These are phyloP conservation scores for Ommatoiulus sabulosus DNA, from an alignment of 2,888 invertebrate species.

Conservation along the genomic window DNA sequence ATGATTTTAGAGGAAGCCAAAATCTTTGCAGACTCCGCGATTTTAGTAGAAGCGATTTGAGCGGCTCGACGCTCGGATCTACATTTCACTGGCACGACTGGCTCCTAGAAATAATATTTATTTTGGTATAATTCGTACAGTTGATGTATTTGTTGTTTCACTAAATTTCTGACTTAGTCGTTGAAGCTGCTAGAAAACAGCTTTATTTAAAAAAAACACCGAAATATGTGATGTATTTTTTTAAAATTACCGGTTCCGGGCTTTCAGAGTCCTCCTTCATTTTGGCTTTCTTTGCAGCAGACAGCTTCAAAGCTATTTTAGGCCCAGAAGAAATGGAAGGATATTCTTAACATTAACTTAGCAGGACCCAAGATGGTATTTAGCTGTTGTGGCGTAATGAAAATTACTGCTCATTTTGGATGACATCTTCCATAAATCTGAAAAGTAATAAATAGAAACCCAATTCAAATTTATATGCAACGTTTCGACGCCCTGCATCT, in stretches of 20 bases:
- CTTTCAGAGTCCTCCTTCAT: slow-evolving; percentile 5
- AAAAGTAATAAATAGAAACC: too few species aligned
- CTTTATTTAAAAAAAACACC: too few species aligned
- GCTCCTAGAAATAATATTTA: slow-evolving; percentile 34
- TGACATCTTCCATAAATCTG: background rate
- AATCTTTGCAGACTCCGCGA: slow-evolving; percentile 57
- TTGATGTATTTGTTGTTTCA: too few species aligned
- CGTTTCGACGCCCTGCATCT: too few species aligned
- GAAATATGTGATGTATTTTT: too few species aligned
- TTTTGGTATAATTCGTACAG: background rate
- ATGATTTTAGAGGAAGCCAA: slow-evolving; percentile 56
- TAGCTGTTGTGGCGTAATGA: background rate
- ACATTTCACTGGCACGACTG: slow-evolving; percentile 23
- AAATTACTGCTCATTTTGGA: background rate
- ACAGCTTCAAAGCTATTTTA: background rate
- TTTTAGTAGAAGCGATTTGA: slow-evolving; percentile 56
- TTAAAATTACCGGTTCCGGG: background rate
- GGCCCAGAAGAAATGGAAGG: background rate
- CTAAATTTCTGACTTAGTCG: too few species aligned
- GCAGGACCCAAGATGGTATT: background rate
- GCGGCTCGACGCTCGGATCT: slow-evolving; percentile 55
- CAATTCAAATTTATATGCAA: too few species aligned
- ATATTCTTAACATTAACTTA: background rate
- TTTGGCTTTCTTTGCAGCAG: slow-evolving; percentile 25
- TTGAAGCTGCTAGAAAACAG: too few species aligned